phyloP scores from a whole-genome alignment of 2,113 vertebrate genomes.

The Ceuthmochares aereus region DNA sequence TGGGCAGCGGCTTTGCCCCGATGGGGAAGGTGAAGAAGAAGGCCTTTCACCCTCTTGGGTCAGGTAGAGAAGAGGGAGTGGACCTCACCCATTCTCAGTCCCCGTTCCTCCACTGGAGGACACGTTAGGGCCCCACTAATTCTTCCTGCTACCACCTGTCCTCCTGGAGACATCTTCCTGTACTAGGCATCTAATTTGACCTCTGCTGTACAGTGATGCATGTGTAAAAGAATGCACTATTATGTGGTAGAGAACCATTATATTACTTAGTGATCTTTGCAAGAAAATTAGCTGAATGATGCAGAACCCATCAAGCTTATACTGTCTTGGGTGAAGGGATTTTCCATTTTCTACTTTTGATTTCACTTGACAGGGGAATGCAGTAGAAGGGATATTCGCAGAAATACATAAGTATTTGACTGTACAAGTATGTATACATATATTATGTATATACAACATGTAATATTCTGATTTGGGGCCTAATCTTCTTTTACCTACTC shows the following conservation, averaged over 20 bases:
- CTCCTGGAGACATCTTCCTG: background rate
- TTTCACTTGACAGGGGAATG: background rate
- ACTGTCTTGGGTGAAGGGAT: background rate
- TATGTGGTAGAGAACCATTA: background rate
- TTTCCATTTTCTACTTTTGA: background rate
- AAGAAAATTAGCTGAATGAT: background rate
- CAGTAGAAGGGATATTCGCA: background rate
- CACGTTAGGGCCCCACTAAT: background rate
- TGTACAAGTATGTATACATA: background rate
- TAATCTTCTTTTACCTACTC: background rate
- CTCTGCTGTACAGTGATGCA: background rate
- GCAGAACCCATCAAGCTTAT: background rate
- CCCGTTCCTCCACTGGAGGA: background rate
- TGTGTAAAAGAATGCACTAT: background rate
- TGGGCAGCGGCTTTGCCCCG: background rate
- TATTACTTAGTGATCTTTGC: background rate
- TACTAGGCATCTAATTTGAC: background rate
- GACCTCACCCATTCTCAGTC: background rate
- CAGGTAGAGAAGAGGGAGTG: background rate
- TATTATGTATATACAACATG: background rate
- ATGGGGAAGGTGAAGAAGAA: background rate
- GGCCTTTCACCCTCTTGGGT: accelerated
- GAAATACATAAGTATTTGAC: background rate
- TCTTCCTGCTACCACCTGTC: background rate
- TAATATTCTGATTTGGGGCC: background rate